Conservation (phyloP, 2,888 invertebrate species). For the Eilema caniola region DNA sequence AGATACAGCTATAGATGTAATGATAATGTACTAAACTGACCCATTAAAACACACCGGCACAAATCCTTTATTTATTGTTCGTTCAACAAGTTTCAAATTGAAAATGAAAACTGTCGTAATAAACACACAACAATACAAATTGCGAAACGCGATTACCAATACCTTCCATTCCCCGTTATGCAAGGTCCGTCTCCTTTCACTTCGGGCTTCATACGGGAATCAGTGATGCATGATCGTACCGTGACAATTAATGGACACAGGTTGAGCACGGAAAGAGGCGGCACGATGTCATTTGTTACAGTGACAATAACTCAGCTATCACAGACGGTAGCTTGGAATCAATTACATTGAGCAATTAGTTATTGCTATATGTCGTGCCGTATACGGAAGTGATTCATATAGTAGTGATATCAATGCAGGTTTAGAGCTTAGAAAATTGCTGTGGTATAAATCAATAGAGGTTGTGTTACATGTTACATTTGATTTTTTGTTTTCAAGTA, state of each 20-base stretch:
- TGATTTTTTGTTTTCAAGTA: too few relatives aligned
- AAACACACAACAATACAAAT: slow-evolving; percentile 29
- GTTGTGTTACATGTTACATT: too few relatives aligned
- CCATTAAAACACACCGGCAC: background rate
- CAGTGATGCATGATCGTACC: slow-evolving; percentile 57
- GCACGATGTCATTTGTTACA: slow-evolving; percentile 50
- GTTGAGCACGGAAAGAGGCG: slow-evolving; percentile 17
- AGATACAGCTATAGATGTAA: too few relatives aligned
- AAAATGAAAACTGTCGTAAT: slow-evolving; percentile 30
- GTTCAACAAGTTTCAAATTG: background rate
- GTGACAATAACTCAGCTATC: slow-evolving; percentile 49
- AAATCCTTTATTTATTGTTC: background rate
- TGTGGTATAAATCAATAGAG: background rate
- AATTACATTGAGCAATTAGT: slow-evolving; percentile 45
- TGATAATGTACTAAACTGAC: background rate
- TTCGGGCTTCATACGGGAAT: slow-evolving; percentile 43
- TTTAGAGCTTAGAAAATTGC: slow-evolving; percentile 13
- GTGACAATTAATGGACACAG: slow-evolving; percentile 20
- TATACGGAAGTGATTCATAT: slow-evolving; percentile 41
- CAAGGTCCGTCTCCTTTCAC: slow-evolving; percentile 46
- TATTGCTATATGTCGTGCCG: slow-evolving; percentile 40
- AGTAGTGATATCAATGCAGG: slow-evolving; percentile 31
- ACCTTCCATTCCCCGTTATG: slow-evolving; percentile 31
- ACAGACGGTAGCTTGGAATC: slow-evolving; percentile 47
- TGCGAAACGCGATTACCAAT: slow-evolving; percentile 33